Conservation (phyloP, 2,888 invertebrate genomes). For the Neelides folsomi region DNA sequence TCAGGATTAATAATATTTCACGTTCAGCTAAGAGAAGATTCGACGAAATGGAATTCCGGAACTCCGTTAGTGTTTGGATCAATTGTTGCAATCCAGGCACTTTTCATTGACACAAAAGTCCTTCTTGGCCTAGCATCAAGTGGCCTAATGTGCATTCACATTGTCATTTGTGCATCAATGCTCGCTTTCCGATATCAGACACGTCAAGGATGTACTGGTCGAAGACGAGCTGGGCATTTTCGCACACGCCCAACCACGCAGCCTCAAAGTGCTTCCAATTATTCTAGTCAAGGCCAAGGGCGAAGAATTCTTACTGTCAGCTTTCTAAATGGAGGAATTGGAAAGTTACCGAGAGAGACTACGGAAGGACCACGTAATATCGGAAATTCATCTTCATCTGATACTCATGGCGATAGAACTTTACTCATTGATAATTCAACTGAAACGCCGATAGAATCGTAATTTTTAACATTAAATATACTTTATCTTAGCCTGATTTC, state of each 20-base stretch:
- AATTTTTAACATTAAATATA: background rate
- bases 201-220: constrained; percentile 11
- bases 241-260: constrained; percentile 15
- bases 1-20: background rate
- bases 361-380: constrained; percentile 9
- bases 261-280: background rate
- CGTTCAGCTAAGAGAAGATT: background rate
- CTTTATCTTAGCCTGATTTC: too few relatives aligned
- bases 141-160: constrained; percentile 29
- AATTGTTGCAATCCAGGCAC: constrained; percentile 25
- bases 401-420: constrained; percentile 18
- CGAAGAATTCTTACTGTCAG: constrained; percentile 28
- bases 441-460: constrained; percentile 25
- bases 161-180: constrained; percentile 28
- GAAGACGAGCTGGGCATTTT: constrained; percentile 17
- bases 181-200: constrained; percentile 28
- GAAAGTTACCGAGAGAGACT: constrained; percentile 25
- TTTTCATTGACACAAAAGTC: constrained; percentile 30
- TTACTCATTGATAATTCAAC: constrained; percentile 30
- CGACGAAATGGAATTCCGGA: constrained; percentile 19
- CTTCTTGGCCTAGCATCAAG: constrained; percentile 24
- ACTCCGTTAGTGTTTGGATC: constrained; percentile 29
- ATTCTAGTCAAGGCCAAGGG: constrained; percentile 7
- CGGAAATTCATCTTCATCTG: background rate
- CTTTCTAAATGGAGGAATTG: constrained; percentile 28